These are phyloP conservation scores for Pachyuromys duprasi DNA, from an alignment of 2,797 vertebrate species.

Conservation along the genomic window DNA sequence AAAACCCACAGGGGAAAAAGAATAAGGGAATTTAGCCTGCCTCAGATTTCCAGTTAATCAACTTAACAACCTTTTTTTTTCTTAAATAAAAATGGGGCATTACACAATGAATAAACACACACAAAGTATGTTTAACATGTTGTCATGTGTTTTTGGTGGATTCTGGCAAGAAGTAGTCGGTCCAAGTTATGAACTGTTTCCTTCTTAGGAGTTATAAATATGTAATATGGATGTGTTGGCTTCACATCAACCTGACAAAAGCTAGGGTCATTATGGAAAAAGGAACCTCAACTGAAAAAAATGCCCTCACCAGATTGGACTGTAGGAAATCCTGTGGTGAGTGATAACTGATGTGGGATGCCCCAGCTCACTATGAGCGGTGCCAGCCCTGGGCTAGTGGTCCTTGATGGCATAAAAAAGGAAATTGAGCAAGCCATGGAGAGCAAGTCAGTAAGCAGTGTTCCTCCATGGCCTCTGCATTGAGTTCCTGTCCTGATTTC, in stretches of 20 bases:
- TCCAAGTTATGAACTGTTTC: not conserved
- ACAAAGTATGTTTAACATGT: not conserved
- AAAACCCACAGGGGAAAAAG: conserved; percentile 62
- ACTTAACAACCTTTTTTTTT: conserved; percentile 1
- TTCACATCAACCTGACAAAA: not conserved
- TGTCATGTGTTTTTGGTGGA: not conserved
- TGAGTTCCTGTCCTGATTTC: not conserved
- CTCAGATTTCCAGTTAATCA: conserved; percentile 29
- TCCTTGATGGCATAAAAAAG: no score
- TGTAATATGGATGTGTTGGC: not conserved
- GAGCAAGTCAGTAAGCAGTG: not conserved
- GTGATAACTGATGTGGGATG: not conserved
- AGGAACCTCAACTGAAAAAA: not conserved
- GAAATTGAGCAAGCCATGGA: not conserved
- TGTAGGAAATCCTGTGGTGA: not conserved
- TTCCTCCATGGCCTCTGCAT: not conserved
- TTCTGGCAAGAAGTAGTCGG: not conserved
- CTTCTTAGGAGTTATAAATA: not conserved
- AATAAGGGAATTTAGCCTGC: conserved; percentile 16
- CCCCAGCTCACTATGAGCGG: not conserved
- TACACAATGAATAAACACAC: conserved; percentile 7
- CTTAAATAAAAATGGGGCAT: not conserved
- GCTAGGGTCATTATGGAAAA: not conserved
- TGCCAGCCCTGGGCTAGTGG: not conserved
- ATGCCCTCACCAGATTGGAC: not conserved